Base-by-base conservation (phyloP, 2,888 invertebrate species). In the Liposcelis brunnea region DNA sequence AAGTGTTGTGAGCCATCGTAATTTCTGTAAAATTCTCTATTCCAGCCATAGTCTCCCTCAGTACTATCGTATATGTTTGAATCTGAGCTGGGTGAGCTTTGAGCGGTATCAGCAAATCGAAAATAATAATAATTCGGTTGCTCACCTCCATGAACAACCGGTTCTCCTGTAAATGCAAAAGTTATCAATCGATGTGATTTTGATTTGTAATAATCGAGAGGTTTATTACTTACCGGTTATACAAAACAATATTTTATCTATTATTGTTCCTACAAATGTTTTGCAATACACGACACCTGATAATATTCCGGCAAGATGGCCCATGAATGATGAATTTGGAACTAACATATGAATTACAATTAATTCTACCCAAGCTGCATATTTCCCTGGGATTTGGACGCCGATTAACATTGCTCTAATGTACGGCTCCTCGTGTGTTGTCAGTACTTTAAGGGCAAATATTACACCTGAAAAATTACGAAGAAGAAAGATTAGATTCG, bases 281-380 rank as follows among this genome's bases (percentile, higher is more conserved):
- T 68, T 65, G 38, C 66, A 65, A 52, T 74, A 77, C 16, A 68
- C 51, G 34, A 72, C 58, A 10, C 76, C 77, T 21, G 72, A 69
- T 7, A 77, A 53, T 51, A 77, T 74, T 7, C 77, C 77, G 18
- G 74, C 71, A 18, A 77, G 59, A 56, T 77, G 76, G 21, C 75
- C 76, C 52, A 69, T 51, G 53, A 77, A 74, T 1, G 76, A 77
- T 2, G 72, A 68, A 53, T 72, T 70, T 11, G 76, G 76, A 2
- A 72, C 70, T 21, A 75, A 55, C 1, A 77, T 26, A 52, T 75
- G 72, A 50, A 77, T 76, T 8, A 75, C 57, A 11, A 72, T 45
- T 31, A 77, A 58, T 54, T 77, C 77, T 1, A 64, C 64, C 76
- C 76, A 77, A 44, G 70, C 72, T 1, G 72, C 68, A 53, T 66